Base-by-base conservation (phyloP, 2,888 invertebrate genomes). In the Palloptera scutellata region DNA sequence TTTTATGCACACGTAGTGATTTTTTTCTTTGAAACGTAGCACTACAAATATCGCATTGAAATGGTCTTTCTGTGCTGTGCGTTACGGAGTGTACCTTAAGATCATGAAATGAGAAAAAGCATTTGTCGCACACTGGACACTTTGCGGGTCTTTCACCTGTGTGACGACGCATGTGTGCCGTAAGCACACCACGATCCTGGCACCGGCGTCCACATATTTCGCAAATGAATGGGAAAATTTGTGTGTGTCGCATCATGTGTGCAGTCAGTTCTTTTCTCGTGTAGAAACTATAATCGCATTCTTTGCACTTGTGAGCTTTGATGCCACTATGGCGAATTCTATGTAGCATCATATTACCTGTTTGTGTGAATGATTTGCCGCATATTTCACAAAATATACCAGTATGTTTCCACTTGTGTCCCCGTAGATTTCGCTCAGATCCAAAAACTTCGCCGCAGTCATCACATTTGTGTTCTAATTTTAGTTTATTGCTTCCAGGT, bases 1-100 rank as follows among this genome's bases (percentile, higher is more conserved):
- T 74, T 64, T 81, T 81, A 57, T 83, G 83, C 1, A 83, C 81
- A 4, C 83, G 76, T 19, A 83, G 67, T 0, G 83, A 82, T 53
- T 83, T 83, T 61, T 82, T 83, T 0, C 83, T 74, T 64, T 83
- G 83, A 66, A 83, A 83, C 51, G 82, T 83, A 1, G 83, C 77
- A 17, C 79, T 79, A 55, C 83, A 75, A 9, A 74, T 66, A 52
- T 74, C 74, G 55, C 75, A 75, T 55, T 69, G 69, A 60, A 75
- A 83, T 3, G 83, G 83, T 0, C 83, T 73, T 57, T 79, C 76
- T 55, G 67, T 80, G 12, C 81, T 79, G 51, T 83, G 83, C 17
- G 83, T 79, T 0, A 83, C 74, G 40, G 83, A 80, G 45, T 83
- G 83, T 0, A 83, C 82, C 43, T 82, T 83, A 19, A 83, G 76